Base-by-base conservation (phyloP, 2,113 vertebrate genomes). In the Cairina moschata region DNA sequence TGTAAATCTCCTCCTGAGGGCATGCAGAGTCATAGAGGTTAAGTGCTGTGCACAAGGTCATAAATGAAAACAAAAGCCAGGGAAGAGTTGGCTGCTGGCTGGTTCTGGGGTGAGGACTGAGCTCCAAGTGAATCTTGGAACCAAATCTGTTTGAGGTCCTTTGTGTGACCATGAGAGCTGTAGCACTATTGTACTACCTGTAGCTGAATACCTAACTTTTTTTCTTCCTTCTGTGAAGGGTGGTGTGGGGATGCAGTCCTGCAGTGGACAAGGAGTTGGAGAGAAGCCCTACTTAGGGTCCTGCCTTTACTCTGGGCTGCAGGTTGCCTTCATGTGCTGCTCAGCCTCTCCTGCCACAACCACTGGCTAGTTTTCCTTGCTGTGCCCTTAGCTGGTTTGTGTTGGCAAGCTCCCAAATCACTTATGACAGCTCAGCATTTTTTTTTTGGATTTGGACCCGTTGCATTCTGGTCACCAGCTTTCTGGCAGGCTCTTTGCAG, bases 291-390 rank as follows among this genome's bases (percentile, higher is more conserved):
- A 17, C 16, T n/a, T 20, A 31, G 5, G 7, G 14, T 9, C 38
- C 34, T 78, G 29, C 17, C 13, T 46, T 17, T 48, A 29, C 29
- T 15, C 18, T 72, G 36, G 8, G 50, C 22, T 82, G 31, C 17
- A 26, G 21, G 25, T 23, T 77, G 36, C 67, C 31, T 44, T 54
- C 2, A 4, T 40, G 46, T 73, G 28, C 32, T 60, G 26, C 20
- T 25, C 0, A 4, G n/a, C 31, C 23, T 62, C 8, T 15, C 10
- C 13, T 13, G 48, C 28, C 29, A 7, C 0, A 2, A 21, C 32
- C 20, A 5, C 54, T 42, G 29, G 16, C 28, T 20, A 34, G 14
- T 25, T 42, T 69, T 56, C 55, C 17, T 48, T 26, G 34, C 40
- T 10, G 23, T 44, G 8, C 32, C 42, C 44, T 48, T 26, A 25